These are phyloP conservation scores for Pocota personata DNA, from an alignment of 2,888 invertebrate genomes.

Conservation along the genomic window DNA sequence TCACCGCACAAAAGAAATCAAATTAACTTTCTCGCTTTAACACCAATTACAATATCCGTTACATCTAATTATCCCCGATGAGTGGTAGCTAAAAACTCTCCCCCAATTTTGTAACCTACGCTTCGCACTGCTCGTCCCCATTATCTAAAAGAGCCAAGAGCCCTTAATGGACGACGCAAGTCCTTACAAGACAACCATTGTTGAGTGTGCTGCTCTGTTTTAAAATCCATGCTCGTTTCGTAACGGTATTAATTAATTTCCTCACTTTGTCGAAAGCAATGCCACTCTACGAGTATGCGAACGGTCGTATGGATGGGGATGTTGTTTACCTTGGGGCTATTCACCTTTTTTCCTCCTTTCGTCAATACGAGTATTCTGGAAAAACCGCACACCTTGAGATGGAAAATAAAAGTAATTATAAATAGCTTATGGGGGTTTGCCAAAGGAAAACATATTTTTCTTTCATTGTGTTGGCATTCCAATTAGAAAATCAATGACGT, in stretches of 20 bases:
- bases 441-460: background rate
- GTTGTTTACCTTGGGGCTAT: conserved; percentile 64
- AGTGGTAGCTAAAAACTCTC: conserved; percentile 43
- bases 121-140: too few species aligned
- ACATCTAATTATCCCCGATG: conserved; percentile 81
- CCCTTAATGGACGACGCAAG: conserved; percentile 43
- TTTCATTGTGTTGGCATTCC: conserved; percentile 34
- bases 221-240: conserved; percentile 56
- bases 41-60: conserved; percentile 83
- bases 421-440: conserved; percentile 49
- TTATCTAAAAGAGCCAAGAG: background rate
- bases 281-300: background rate
- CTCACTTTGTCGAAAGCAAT: conserved; percentile 53
- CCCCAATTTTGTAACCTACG: conserved; percentile 6
- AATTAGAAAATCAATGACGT: conserved; percentile 68
- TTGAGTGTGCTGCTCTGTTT: conserved; percentile 58
- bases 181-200: conserved; percentile 69
- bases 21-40: conserved; percentile 81
- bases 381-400: conserved; percentile 31
- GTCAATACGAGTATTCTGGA: conserved; percentile 1
- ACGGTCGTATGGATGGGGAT: background rate
- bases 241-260: conserved; percentile 72
- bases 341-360: conserved; percentile 30
- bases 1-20: conserved; percentile 69
- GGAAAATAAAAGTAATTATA: conserved; percentile 69